phyloP scores from a whole-genome alignment of 2,888 invertebrate genomes.

The Micropterix aruncella region DNA sequence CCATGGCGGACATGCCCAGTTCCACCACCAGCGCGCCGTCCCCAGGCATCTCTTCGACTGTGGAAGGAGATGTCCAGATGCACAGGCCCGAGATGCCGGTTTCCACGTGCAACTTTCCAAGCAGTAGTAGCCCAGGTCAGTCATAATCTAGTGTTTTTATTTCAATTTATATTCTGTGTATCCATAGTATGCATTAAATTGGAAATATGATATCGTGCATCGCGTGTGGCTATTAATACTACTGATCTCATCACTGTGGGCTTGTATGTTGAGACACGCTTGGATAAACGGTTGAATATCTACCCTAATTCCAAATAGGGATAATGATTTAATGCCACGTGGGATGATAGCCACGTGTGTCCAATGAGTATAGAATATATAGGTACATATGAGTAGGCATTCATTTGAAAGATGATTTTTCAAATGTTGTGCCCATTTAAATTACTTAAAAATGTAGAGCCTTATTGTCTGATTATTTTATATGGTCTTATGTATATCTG shows the following conservation, averaged over 20 bases:
- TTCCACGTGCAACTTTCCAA: constrained; percentile 4
- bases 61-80: constrained; percentile 4
- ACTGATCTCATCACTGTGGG: neutral
- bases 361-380: too few relatives aligned
- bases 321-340: neutral
- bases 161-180: neutral
- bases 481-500: too few relatives aligned
- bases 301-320: neutral
- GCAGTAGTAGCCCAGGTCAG: constrained; percentile 9
- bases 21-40: constrained; percentile 1
- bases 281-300: neutral
- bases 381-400: too few relatives aligned
- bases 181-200: too few relatives aligned
- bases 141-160: neutral
- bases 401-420: too few relatives aligned
- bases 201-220: too few relatives aligned
- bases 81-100: neutral
- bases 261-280: neutral
- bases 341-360: too few relatives aligned
- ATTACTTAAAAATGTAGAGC: too few relatives aligned
- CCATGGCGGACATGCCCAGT: constrained; percentile 1
- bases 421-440: too few relatives aligned
- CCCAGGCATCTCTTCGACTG: constrained; percentile 2
- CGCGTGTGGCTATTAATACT: too few relatives aligned
- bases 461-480: too few relatives aligned